phyloP scores from a whole-genome alignment of 2,113 vertebrate genomes.

The Pachyramphus minor region DNA sequence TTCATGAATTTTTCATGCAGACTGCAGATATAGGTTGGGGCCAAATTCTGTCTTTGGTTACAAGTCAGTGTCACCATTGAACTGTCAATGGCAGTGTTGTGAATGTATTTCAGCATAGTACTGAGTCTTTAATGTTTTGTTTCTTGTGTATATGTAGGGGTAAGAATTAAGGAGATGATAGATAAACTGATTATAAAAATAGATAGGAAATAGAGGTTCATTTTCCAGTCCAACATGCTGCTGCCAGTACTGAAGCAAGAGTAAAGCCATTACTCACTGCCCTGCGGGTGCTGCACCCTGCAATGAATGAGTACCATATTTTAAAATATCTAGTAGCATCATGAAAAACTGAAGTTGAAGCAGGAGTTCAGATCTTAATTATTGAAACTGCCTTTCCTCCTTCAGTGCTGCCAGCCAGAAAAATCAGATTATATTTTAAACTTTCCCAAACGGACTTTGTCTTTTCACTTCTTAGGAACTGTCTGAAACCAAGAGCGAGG shows the following conservation, averaged over 20 bases:
- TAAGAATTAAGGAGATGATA: slow-evolving; percentile 37
- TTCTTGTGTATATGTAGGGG: not conserved
- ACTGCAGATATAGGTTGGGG: not conserved
- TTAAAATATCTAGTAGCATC: slow-evolving; percentile 21
- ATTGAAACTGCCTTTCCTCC: slow-evolving; percentile 31
- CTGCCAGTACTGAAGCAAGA: slow-evolving; percentile 48
- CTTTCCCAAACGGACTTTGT: not conserved
- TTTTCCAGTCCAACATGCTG: slow-evolving; percentile 51
- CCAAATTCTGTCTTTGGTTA: not conserved
- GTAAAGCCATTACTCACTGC: slow-evolving; percentile 63
- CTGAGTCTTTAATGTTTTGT: not conserved
- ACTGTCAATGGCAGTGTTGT: not conserved
- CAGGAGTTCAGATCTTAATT: slow-evolving; percentile 41
- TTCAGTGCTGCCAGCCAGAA: not conserved
- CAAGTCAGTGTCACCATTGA: not conserved
- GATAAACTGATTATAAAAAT: slow-evolving; percentile 47
- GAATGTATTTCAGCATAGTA: not conserved
- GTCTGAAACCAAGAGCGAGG: not conserved
- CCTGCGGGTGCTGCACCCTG: slow-evolving; percentile 48
- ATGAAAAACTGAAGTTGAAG: slow-evolving; percentile 10
- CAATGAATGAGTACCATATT: slow-evolving; percentile 17
- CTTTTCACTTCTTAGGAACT: not conserved
- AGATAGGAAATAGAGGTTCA: slow-evolving; percentile 50
- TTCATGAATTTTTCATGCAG: not conserved
- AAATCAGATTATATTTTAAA: not conserved